Percentiles rank a stretch among this genome's conserved stretches.
Evolutionary conservation across 2,113 vertebrate species (phyloP).

Genomic region (Alouatta palliata): DNA sequence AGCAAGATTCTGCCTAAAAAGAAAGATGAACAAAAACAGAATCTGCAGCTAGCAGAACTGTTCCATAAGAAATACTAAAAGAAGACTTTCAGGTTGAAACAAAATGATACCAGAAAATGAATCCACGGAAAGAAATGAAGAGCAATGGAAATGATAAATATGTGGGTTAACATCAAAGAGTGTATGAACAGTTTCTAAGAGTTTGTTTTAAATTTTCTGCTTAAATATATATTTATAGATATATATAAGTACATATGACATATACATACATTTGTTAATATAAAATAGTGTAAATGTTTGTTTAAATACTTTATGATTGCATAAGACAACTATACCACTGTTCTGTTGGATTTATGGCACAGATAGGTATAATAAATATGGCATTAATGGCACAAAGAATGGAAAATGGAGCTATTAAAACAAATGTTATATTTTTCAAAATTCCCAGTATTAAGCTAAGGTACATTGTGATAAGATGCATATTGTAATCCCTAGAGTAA

Average conservation of each 20-base stretch:
- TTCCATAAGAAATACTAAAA: neutral
- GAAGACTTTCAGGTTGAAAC: neutral
- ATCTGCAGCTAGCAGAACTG: neutral
- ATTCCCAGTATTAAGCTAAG: neutral
- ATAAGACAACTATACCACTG: neutral
- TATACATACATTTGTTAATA: neutral
- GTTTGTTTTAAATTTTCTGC: neutral
- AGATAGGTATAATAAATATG: neutral
- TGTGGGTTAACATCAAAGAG: neutral
- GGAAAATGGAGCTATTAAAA: neutral
- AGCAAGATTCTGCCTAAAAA: too few species aligned
- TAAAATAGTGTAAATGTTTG: neutral
- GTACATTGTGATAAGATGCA: neutral
- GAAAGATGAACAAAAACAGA: neutral
- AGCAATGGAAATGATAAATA: neutral
- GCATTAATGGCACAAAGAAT: neutral
- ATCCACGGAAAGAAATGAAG: neutral
- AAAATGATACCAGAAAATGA: neutral
- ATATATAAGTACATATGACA: neutral
- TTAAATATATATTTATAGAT: neutral
- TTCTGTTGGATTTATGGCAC: neutral
- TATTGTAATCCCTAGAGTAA: neutral
- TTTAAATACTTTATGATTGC: neutral
- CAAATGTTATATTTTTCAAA: constrained; percentile 18
- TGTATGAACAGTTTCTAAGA: neutral